Evolutionary conservation across 2,113 vertebrate genomes (phyloP), one percentile per base, ranked within the genome.

Genomic region (Microtus ochrogaster): DNA sequence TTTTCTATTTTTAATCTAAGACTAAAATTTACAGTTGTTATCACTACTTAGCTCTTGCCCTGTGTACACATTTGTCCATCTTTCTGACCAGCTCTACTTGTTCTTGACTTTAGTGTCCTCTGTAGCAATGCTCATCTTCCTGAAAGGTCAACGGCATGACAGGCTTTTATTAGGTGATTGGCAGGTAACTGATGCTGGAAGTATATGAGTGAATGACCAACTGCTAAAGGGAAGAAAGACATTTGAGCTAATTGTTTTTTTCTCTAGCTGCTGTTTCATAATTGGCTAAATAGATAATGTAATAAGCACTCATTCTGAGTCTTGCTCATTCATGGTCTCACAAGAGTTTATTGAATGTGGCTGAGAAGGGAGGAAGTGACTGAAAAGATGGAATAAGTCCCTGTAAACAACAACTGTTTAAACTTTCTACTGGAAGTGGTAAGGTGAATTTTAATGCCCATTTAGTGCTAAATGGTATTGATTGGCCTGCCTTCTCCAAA

Each of bases 251-350:
- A 74, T 90, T 73, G 68, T 33, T 72, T 12, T 89, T 83, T 44
- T 44, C 95, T 66, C 68, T 58, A 66, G 58, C 63, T 88, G 26
- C 86, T 73, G 66, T 92, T 77, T 90, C 77, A 58, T 28, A 52
- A 33, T 82, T 93, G 88, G 76, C 85, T 94, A 55, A 91, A 92
- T 79, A 92, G 81, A 65, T 72, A 44, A 72, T 94, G 12, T 66
- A 16, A 87, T 94, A 95, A 66, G 72, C 86, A 95, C 96, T 98
- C 93, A 97, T 97, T 97, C 98, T 95, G 96, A 97, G 85, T 82
- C 39, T 66, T 92, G 49, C 36, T 97, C 97, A 95, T 85, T 90
- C 94, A 2, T 89, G 41, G n/a, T 92, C 86, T 96, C 5, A 85
- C 17, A 77, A 88, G 91, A 97, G 94, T 95, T 97, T 82, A 33